phyloP scores from a whole-genome alignment of 2,113 vertebrate species.

The Puffinus mauretanicus region DNA sequence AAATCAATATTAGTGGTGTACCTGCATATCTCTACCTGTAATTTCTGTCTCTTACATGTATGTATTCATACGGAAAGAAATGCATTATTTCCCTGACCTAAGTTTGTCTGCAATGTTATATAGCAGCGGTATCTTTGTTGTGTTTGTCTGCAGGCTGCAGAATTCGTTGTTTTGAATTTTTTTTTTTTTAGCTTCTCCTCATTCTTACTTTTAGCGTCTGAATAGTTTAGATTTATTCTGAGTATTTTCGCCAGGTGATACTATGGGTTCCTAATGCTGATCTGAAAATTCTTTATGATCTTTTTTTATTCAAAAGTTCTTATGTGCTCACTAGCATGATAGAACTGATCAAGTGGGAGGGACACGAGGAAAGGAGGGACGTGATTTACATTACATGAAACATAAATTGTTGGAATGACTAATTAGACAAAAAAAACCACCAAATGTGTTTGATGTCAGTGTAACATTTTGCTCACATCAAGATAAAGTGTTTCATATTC shows the following conservation, averaged over 20 bases:
- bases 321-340: background rate
- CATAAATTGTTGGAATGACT: background rate
- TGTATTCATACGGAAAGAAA: background rate
- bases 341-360: background rate
- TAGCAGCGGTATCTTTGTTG: background rate
- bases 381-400: background rate
- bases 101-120: background rate
- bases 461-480: background rate
- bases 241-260: background rate
- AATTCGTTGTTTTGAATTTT: background rate
- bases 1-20: conserved; percentile 51
- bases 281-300: background rate
- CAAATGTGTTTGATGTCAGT: background rate
- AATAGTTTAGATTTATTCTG: background rate
- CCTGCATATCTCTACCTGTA: background rate
- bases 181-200: background rate
- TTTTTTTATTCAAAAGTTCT: background rate
- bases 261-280: background rate
- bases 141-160: background rate
- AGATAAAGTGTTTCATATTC: background rate
- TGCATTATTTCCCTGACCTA: background rate
- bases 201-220: background rate
- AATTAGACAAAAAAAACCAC: background rate
- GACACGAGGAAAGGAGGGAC: accelerated
- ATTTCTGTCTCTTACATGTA: background rate